Percentiles rank a stretch among this genome's conserved stretches.
phyloP scores from a whole-genome alignment of 2,888 invertebrate genomes.

The Ethmia dodecea region DNA sequence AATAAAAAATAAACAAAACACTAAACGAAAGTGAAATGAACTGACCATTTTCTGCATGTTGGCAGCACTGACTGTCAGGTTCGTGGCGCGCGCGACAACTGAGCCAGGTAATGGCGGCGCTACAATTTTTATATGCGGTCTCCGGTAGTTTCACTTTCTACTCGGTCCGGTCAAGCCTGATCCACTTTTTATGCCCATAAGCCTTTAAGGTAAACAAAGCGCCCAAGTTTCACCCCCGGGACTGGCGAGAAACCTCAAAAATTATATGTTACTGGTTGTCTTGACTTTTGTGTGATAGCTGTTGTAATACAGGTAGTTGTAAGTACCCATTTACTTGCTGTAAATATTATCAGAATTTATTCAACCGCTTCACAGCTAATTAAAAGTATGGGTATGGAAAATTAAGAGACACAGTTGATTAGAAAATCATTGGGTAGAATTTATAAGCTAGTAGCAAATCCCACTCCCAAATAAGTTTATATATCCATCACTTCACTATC shows the following conservation, averaged over 20 bases:
- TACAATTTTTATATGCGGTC: slow-evolving; percentile 70
- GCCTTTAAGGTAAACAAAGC: slow-evolving; percentile 55
- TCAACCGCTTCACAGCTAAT: too few relatives aligned
- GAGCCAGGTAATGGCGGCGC: slow-evolving; percentile 44
- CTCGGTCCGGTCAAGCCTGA: slow-evolving; percentile 48
- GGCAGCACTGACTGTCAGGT: slow-evolving; percentile 22
- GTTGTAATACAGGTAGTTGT: too few relatives aligned
- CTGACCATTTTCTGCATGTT: slow-evolving; percentile 52
- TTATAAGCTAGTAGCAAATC: too few relatives aligned
- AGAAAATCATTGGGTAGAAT: too few relatives aligned
- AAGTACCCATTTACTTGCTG: too few relatives aligned
- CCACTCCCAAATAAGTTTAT: too few relatives aligned
- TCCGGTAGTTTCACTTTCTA: slow-evolving; percentile 72
- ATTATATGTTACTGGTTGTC: too few relatives aligned
- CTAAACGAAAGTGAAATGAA: slow-evolving; percentile 43
- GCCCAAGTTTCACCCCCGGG: slow-evolving; percentile 25
- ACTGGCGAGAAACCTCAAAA: slow-evolving; percentile 12
- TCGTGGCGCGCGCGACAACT: slow-evolving; percentile 48
- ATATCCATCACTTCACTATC: too few relatives aligned
- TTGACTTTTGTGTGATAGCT: too few relatives aligned
- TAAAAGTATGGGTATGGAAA: too few relatives aligned
- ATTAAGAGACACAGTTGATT: too few relatives aligned
- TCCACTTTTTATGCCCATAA: slow-evolving; percentile 57
- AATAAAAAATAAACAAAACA: slow-evolving; percentile 42
- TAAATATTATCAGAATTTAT: too few relatives aligned